Evolutionary conservation across 2,113 vertebrate species (phyloP).

Genomic region (Misgurnus anguillicaudatus): DNA sequence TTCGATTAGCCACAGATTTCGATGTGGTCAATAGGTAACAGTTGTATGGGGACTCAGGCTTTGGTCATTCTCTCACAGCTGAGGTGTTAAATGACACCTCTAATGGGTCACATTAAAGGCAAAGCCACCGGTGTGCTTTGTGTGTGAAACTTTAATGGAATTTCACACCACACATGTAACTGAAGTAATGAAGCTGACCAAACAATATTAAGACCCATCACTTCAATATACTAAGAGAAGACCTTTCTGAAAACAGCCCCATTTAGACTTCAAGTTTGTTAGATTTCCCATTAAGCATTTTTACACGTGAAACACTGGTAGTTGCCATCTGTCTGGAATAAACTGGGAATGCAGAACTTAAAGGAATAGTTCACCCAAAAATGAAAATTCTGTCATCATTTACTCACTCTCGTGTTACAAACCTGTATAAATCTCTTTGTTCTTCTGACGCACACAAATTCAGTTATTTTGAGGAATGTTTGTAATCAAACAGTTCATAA

Average conservation of each 20-base stretch:
- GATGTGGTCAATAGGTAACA: conserved; percentile 13
- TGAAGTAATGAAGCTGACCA: conserved; percentile 43
- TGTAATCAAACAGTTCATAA: too few species aligned
- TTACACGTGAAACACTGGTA: not conserved
- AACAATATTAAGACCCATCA: conserved; percentile 17
- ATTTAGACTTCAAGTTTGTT: not conserved
- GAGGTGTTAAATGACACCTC: conserved; percentile 31
- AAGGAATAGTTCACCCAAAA: too few species aligned
- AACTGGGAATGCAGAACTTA: too few species aligned
- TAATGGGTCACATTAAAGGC: conserved; percentile 31
- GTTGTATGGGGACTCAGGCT: conserved; percentile 1
- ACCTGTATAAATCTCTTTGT: too few species aligned
- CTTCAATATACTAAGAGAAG: not conserved
- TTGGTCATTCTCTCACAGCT: conserved; percentile 36
- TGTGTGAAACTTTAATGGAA: conserved; percentile 46
- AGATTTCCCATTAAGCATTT: not conserved
- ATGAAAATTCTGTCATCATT: too few species aligned
- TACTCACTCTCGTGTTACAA: too few species aligned
- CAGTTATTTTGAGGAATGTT: too few species aligned
- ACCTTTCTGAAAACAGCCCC: not conserved
- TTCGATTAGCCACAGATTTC: not conserved
- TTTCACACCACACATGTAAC: conserved; percentile 49
- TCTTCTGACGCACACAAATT: too few species aligned
- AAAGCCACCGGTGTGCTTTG: not conserved
- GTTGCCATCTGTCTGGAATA: too few species aligned